phyloP scores from a whole-genome alignment of 2,888 invertebrate genomes.

The Brachynemurus nebulosus region DNA sequence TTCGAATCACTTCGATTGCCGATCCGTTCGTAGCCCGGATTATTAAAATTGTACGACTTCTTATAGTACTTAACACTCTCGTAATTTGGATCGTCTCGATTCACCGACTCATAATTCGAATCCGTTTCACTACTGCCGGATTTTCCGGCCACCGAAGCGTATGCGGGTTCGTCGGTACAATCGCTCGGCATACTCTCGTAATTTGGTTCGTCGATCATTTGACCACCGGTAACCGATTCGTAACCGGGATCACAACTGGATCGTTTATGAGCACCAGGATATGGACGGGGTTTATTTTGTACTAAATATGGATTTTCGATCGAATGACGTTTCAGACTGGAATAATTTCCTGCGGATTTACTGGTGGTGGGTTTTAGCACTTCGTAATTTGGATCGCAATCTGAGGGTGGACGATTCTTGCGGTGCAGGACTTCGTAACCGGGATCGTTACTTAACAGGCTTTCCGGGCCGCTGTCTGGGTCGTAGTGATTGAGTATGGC shows the following conservation, averaged over 20 bases:
- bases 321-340: slow-evolving; percentile 7
- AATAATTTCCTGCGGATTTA: slow-evolving; percentile 13
- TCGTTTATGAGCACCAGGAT: too few species aligned
- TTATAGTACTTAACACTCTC: slow-evolving; percentile 67
- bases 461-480: slow-evolving; percentile 43
- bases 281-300: slow-evolving; percentile 13
- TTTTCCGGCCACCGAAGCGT: slow-evolving; percentile 37
- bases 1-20: too few species aligned
- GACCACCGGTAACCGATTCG: slow-evolving; percentile 39
- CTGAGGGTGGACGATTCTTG: slow-evolving; percentile 27
- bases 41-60: too few species aligned
- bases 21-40: slow-evolving; percentile 55
- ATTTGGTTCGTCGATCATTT: slow-evolving; percentile 44
- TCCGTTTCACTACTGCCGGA: slow-evolving; percentile 56
- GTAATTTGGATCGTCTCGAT: slow-evolving; percentile 53
- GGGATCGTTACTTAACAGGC: slow-evolving; percentile 48
- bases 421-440: slow-evolving; percentile 56
- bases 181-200: slow-evolving; percentile 56
- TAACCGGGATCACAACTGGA: slow-evolving; percentile 40
- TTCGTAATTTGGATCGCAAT: slow-evolving; percentile 70
- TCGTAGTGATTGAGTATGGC: too few species aligned
- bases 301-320: background rate
- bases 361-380: slow-evolving; percentile 39
- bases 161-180: slow-evolving; percentile 37
- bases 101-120: slow-evolving; percentile 58